These are phyloP conservation scores for Pseudopipra pipra DNA, from an alignment of 2,113 vertebrate genomes.

Conservation along the genomic window DNA sequence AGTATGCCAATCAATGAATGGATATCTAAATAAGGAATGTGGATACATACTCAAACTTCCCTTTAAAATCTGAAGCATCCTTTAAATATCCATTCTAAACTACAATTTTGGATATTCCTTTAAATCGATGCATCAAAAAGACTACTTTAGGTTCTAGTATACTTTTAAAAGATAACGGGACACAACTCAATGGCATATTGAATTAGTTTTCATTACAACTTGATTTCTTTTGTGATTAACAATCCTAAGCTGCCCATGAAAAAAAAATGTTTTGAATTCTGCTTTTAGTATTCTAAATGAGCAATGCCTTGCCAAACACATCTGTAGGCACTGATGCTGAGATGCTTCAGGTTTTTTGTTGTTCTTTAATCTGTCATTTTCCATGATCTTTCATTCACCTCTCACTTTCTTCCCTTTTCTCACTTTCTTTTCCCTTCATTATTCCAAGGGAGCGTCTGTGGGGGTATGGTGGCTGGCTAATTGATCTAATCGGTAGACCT, in stretches of 20 bases:
- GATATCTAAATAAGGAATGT: not conserved
- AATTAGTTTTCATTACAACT: not conserved
- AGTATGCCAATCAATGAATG: not conserved
- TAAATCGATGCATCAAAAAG: not conserved
- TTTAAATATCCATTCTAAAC: not conserved
- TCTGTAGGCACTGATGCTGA: not conserved
- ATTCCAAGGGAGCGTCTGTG: not conserved
- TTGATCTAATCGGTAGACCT: not conserved
- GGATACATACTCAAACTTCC: accelerated
- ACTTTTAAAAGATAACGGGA: not conserved
- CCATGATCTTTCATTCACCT: not conserved
- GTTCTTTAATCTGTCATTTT: not conserved
- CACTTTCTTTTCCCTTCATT: not conserved
- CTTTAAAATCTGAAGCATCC: not conserved
- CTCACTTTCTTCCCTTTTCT: not conserved
- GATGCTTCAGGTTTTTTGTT: not conserved
- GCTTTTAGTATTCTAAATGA: not conserved
- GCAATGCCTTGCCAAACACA: not conserved
- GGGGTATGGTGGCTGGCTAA: not conserved
- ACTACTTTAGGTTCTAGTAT: not conserved
- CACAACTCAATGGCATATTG: not conserved
- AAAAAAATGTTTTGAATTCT: not conserved
- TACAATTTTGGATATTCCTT: not conserved
- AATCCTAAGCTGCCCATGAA: not conserved
- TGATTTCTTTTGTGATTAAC: not conserved